Percentiles rank a stretch among this genome's conserved stretches.
phyloP scores from a whole-genome alignment of 2,113 vertebrate genomes.

The Ciconia boyciana region DNA sequence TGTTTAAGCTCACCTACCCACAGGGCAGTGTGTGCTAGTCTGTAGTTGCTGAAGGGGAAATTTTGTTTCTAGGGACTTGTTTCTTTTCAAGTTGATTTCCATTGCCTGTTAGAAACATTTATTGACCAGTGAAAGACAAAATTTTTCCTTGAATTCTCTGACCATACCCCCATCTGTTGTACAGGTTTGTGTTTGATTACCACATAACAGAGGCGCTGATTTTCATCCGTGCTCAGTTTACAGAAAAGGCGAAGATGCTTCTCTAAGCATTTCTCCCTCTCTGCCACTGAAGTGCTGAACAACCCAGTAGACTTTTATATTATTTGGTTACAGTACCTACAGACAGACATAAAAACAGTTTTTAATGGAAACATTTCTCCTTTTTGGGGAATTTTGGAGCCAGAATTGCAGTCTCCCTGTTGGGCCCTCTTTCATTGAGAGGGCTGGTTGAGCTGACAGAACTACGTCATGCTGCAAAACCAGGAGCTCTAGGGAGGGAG shows the following conservation, averaged over 20 bases:
- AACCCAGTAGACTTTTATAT: not conserved
- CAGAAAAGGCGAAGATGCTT: not conserved
- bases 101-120: not conserved
- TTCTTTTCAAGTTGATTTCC: not conserved
- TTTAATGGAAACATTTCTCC: not conserved
- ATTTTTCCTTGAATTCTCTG: not conserved
- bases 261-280: not conserved
- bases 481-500: not conserved
- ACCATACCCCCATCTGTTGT: accelerated
- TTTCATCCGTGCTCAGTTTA: not conserved
- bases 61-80: not conserved
- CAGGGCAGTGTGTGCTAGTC: not conserved
- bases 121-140: not conserved
- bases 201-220: not conserved
- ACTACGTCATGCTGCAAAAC: not conserved
- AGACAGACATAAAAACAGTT: not conserved
- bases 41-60: not conserved
- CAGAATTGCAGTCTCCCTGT: not conserved
- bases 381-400: not conserved
- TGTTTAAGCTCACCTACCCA: not conserved
- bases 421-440: not conserved
- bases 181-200: not conserved
- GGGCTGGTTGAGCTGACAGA: not conserved
- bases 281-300: not conserved
- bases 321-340: not conserved